phyloP scores from a whole-genome alignment of 2,797 vertebrate species.

The Spatula versicolor region DNA sequence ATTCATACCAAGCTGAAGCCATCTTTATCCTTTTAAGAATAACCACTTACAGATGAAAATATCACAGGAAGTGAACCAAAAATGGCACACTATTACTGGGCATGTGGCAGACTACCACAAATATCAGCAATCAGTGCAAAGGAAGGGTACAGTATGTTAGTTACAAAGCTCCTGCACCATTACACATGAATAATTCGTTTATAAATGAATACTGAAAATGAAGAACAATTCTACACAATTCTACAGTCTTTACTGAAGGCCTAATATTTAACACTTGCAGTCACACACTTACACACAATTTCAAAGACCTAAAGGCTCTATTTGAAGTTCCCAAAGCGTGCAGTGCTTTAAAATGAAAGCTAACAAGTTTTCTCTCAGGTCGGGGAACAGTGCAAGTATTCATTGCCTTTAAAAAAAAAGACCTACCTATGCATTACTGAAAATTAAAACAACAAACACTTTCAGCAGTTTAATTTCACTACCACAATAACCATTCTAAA shows the following conservation, averaged over 20 bases:
- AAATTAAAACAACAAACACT: neutral
- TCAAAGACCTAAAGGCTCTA: neutral
- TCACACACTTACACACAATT: neutral
- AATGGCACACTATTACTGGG: slow-evolving; percentile 17
- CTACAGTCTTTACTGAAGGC: neutral
- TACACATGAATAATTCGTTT: neutral
- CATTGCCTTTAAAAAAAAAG: neutral
- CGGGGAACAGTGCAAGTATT: neutral
- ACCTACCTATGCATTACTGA: neutral
- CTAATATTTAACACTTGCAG: neutral
- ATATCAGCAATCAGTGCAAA: neutral
- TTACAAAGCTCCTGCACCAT: neutral
- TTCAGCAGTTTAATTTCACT: neutral
- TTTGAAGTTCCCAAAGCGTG: neutral
- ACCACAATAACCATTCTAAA: neutral
- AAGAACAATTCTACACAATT: neutral
- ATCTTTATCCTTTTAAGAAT: slow-evolving; percentile 6
- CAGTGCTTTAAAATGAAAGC: neutral
- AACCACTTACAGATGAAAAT: slow-evolving; percentile 8
- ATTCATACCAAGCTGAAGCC: neutral
- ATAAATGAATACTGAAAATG: neutral
- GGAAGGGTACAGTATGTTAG: neutral
- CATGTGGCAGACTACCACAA: neutral
- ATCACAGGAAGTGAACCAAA: slow-evolving; percentile 4
- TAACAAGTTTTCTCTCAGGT: neutral